These are phyloP conservation scores for Exocentrus adspersus DNA, from an alignment of 2,888 invertebrate genomes.

Conservation along the genomic window DNA sequence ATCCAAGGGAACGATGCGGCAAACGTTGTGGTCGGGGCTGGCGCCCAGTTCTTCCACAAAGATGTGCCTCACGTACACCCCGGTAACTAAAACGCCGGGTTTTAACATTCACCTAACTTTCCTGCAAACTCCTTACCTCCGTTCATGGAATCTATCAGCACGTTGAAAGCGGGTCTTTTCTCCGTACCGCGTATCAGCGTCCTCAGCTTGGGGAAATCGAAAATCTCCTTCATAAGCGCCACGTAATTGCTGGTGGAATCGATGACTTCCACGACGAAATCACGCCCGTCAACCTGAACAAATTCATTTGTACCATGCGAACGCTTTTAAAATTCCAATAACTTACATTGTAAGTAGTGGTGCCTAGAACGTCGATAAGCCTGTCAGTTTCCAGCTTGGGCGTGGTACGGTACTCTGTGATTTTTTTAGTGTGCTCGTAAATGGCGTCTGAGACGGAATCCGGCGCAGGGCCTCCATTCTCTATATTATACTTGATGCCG, in stretches of 20 bases:
- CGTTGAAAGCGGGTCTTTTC: slow-evolving; percentile 75
- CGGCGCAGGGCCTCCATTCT: slow-evolving; percentile 97
- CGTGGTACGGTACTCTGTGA: slow-evolving; percentile 83
- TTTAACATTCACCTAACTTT: no score
- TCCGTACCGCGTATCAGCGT: slow-evolving; percentile 76
- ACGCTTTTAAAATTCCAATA: no score
- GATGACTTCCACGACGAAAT: slow-evolving; percentile 87
- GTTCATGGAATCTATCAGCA: slow-evolving; percentile 93
- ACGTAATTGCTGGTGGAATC: slow-evolving; percentile 93
- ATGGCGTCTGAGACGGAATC: slow-evolving; percentile 90
- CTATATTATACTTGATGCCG: slow-evolving; percentile 98
- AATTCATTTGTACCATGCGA: no score
- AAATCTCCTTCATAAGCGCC: slow-evolving; percentile 92
- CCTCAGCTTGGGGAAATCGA: slow-evolving; percentile 88
- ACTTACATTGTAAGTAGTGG: slow-evolving; percentile 71
- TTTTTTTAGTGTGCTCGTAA: slow-evolving; percentile 79
- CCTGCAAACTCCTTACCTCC: slow-evolving; percentile 74
- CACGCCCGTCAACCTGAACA: slow-evolving; percentile 73
- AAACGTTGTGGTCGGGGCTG: slow-evolving; percentile 71
- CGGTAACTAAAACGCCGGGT: slow-evolving; percentile 85
- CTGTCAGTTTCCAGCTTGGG: slow-evolving; percentile 78
- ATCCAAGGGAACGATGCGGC: slow-evolving; percentile 82
- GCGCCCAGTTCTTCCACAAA: slow-evolving; percentile 89
- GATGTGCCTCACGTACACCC: slow-evolving; percentile 91
- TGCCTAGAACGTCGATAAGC: slow-evolving; percentile 75